Conservation (phyloP, 2,888 invertebrate genomes). For the Heterodera filipjevi region DNA sequence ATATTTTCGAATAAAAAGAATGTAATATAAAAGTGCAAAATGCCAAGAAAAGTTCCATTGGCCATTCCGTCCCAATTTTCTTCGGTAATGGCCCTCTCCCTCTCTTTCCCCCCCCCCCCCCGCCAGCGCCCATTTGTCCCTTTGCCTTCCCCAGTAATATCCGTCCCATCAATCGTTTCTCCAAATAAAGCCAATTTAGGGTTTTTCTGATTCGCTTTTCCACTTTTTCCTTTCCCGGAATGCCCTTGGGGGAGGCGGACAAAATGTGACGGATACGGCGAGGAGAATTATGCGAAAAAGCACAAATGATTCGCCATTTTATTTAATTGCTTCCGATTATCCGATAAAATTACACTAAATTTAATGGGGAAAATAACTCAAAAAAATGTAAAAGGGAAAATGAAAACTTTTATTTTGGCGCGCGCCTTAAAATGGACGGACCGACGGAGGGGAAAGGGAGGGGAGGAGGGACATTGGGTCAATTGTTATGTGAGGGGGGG, state of each 20-base stretch:
- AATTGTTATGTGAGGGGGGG: too few species aligned
- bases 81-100: neutral
- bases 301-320: neutral
- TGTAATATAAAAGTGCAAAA: neutral
- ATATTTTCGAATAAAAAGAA: neutral
- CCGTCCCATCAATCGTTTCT: neutral
- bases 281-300: neutral
- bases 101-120: neutral
- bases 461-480: neutral
- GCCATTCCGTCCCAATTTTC: neutral
- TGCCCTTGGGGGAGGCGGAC: neutral
- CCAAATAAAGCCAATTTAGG: slow-evolving; percentile 9
- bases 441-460: too few species aligned
- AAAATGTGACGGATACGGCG: neutral
- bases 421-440: neutral
- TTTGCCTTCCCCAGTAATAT: neutral
- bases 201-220: neutral
- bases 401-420: neutral
- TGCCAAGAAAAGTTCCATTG: neutral
- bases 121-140: neutral
- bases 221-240: neutral
- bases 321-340: slow-evolving; percentile 8
- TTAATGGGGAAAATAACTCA: too few species aligned
- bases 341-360: neutral
- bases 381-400: neutral